Base-by-base conservation (phyloP, 2,888 invertebrate species). In the Agrochola circellaris region DNA sequence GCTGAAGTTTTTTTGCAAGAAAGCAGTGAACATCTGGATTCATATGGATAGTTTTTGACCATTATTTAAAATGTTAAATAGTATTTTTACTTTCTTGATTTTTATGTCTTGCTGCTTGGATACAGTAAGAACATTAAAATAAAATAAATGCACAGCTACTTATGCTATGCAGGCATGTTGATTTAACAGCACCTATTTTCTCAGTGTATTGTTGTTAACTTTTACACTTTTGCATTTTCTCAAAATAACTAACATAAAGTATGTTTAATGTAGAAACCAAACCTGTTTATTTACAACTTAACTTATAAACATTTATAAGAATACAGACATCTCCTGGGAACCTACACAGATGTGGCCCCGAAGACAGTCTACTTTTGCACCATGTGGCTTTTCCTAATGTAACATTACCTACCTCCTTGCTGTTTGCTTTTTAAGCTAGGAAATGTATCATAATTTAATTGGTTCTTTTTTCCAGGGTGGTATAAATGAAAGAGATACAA, bases 391-490 rank as follows among this genome's bases (percentile, higher is more conserved):
- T 23, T 81, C 68, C 70, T 54, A 38, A 54, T 42, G 4, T 73
- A 82, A 78, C 68, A 73, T 38, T n/a, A 73, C 74, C 73, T n/a
- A 56, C 60, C 75, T 61, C 34, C 48, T 74, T 56, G 83, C 83
- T 84, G 73, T 64, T 83, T 79, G 81, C 83, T 84, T 82, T 20
- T 51, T 79, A 79, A 70, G 84, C 71, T 77, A 73, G 69, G 73
- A 78, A 69, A 65, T 84, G 15, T 86, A 80, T 82, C 73, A 76
- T 89, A 78, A 84, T 80, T 34, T 70, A 76, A 79, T 89, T 90
- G 89, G 91, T 89, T 88, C 91, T 95, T 90, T 93, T 92, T 96
- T 95, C 75, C 96, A 96, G 96, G 95, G 91, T 91, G 94, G 93
- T 93, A 94, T 95, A 95, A 92, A 94, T 95, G 93, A 95, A 88